Percentiles rank a stretch among this genome's conserved stretches.
Evolutionary conservation across 2,797 vertebrate genomes (phyloP).

Genomic region (Xyrichtys novacula): DNA sequence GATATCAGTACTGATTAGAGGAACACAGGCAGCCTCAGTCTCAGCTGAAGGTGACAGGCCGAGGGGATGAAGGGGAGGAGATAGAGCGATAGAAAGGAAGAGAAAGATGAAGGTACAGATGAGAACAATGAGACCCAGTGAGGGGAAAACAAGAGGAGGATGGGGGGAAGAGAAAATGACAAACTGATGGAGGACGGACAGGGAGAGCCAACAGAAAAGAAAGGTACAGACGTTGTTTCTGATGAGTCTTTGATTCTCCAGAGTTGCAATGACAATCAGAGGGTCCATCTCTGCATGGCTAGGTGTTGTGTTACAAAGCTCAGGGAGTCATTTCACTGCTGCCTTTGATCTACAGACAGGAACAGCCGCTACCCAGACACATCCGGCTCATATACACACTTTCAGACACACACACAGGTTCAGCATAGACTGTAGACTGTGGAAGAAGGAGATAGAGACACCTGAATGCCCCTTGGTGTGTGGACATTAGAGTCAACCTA

Average conservation of each 20-base stretch:
- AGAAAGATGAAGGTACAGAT: not conserved
- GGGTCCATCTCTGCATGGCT: conserved; percentile 35
- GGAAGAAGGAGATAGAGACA: not conserved
- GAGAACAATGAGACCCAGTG: conserved; percentile 14
- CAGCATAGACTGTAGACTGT: no score
- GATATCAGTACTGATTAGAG: conserved; percentile 76
- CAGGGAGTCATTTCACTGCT: conserved; percentile 43
- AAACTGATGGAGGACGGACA: not conserved
- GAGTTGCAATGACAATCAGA: conserved; percentile 62
- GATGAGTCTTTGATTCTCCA: conserved; percentile 44
- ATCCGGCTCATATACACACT: conserved; percentile 12
- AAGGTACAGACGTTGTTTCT: conserved; percentile 20
- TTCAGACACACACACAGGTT: not conserved
- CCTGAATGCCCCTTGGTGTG: not conserved
- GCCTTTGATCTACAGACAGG: conserved; percentile 74
- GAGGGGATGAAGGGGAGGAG: conserved; percentile 21
- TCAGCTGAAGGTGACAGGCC: conserved; percentile 67
- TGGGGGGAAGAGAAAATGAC: conserved; percentile 5
- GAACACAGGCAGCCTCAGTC: conserved; percentile 61
- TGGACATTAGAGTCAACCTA: not conserved
- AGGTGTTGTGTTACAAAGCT: conserved; percentile 65
- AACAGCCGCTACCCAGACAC: conserved; percentile 40
- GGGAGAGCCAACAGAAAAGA: not conserved
- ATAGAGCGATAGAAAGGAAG: conserved; percentile 46
- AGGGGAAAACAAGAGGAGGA: conserved; percentile 3